phyloP scores from a whole-genome alignment of 2,797 vertebrate species.

The Pantherophis alleghaniensis region DNA sequence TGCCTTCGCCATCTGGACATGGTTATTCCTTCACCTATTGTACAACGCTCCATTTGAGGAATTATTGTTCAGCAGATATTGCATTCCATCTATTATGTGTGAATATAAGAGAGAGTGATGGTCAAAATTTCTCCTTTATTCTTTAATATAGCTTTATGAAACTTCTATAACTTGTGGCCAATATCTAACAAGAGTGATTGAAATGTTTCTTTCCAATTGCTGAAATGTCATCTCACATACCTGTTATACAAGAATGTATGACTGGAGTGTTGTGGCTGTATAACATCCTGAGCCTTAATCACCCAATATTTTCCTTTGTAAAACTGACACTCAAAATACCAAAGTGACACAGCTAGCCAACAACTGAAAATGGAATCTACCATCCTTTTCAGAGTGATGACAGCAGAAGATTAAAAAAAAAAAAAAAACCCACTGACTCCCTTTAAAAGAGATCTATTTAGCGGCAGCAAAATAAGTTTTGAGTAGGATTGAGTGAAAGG shows the following conservation, averaged over 20 bases:
- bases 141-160: conserved; percentile 49
- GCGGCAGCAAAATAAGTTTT: background rate
- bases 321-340: conserved; percentile 11
- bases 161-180: conserved; percentile 19
- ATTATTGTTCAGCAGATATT: conserved; percentile 54
- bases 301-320: background rate
- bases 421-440: background rate
- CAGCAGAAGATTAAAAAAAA: background rate
- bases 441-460: background rate
- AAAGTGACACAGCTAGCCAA: background rate
- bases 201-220: conserved; percentile 20
- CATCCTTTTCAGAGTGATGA: conserved; percentile 7
- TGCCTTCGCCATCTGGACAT: conserved; percentile 24
- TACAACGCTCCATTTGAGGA: conserved; percentile 40
- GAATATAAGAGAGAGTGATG: conserved; percentile 17
- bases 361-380: background rate
- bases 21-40: conserved; percentile 45
- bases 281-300: background rate
- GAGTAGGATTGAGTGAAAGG: background rate
- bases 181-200: conserved; percentile 19
- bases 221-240: background rate
- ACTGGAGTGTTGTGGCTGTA: background rate
- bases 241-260: background rate
- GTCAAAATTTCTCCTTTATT: conserved; percentile 15
- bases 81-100: conserved; percentile 36